Percentiles rank a stretch among this genome's conserved stretches.
Evolutionary conservation across 30 jellyfish, hydroid and myxozoan species (phyloP).

Genomic region (Turritopsis rubra): DNA sequence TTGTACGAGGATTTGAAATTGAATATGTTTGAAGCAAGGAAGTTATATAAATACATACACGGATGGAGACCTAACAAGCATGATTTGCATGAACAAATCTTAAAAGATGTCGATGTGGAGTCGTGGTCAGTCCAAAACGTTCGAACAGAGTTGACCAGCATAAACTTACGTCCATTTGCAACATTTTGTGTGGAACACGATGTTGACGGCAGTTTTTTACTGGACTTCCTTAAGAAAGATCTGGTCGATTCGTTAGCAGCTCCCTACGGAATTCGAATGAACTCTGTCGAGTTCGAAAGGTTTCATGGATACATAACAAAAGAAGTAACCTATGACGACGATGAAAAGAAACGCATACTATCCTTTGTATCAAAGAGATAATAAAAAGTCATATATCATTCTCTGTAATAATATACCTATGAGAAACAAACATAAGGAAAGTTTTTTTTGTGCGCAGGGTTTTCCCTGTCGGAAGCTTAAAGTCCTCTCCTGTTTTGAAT

Average conservation of each 20-base stretch:
- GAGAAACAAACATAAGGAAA: too few species aligned
- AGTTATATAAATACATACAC: background rate
- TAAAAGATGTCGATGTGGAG: background rate
- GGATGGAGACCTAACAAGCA: constrained; percentile 14
- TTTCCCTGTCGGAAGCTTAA: too few species aligned
- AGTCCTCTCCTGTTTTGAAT: too few species aligned
- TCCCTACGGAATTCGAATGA: background rate
- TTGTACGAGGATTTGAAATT: background rate
- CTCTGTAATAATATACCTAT: background rate
- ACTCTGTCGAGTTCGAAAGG: constrained; percentile 7
- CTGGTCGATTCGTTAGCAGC: background rate
- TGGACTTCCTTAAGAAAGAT: background rate
- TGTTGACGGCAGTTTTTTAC: background rate
- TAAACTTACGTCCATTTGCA: background rate
- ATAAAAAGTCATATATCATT: background rate
- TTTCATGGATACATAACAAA: background rate
- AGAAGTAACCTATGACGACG: background rate
- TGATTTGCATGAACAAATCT: background rate
- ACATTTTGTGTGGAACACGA: background rate
- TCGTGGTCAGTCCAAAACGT: constrained; percentile 2
- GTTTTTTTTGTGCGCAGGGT: too few species aligned
- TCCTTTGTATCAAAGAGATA: background rate
- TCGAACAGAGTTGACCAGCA: background rate
- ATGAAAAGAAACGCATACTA: background rate
- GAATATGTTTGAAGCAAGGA: background rate